Conservation (phyloP, 2,113 vertebrate species). For the Forbesichthys papilliferus region DNA sequence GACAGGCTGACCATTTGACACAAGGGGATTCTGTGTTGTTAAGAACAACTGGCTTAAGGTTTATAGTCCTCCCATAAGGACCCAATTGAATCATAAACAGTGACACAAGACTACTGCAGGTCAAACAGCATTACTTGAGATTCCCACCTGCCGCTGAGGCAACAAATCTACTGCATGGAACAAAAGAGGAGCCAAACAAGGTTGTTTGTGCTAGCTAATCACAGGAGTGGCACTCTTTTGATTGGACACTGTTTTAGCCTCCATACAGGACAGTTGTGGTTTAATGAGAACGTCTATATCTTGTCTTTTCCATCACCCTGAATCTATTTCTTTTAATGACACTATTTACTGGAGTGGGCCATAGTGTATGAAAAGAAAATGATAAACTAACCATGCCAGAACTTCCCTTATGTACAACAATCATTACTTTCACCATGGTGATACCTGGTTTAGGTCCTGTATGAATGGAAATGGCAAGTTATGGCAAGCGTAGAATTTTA, state of each 20-base stretch:
- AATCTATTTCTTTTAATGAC: constrained; percentile 59
- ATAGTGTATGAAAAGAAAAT: constrained; percentile 16
- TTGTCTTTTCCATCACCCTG: constrained; percentile 21
- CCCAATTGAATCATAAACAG: constrained; percentile 56
- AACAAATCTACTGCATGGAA: constrained; percentile 62
- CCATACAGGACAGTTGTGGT: constrained; percentile 25
- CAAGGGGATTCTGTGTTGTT: constrained; percentile 41
- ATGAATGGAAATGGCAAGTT: no score
- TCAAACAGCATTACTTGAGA: constrained; percentile 59
- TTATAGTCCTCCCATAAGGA: constrained; percentile 50
- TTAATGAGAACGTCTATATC: constrained; percentile 51
- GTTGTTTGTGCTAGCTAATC: constrained; percentile 49
- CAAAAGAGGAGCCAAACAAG: constrained; percentile 45
- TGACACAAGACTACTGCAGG: constrained; percentile 37
- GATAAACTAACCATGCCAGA: not conserved
- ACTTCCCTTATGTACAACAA: no score
- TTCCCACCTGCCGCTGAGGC: constrained; percentile 56
- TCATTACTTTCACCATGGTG: no score
- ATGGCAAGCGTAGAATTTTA: no score
- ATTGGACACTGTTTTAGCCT: constrained; percentile 49
- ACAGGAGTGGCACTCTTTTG: constrained; percentile 43
- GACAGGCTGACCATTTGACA: constrained; percentile 28
- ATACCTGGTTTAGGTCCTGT: no score
- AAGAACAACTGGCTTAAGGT: constrained; percentile 55
- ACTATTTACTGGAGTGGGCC: constrained; percentile 38